These are phyloP conservation scores for Rhagonycha lutea DNA, from an alignment of 2,888 invertebrate species.

Conservation along the genomic window DNA sequence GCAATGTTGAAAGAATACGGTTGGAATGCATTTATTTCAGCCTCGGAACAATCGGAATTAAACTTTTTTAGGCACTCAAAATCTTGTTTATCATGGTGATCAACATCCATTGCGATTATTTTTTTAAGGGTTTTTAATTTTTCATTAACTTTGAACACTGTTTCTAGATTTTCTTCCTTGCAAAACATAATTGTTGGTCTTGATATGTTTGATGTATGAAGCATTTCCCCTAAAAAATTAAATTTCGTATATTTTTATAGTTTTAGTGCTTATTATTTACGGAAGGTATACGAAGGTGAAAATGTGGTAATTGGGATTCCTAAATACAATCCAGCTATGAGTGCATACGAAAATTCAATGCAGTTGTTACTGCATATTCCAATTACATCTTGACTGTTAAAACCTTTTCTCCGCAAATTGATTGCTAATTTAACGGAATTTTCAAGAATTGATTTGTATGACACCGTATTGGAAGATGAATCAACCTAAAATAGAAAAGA, in stretches of 20 bases:
- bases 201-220: constrained; percentile 65
- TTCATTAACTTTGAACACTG: constrained; percentile 59
- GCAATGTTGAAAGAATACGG: constrained; percentile 55
- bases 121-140: constrained; percentile 58
- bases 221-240: constrained; percentile 56
- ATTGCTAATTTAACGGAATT: neutral
- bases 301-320: constrained; percentile 61
- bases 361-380: constrained; percentile 62
- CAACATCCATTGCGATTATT: constrained; percentile 61
- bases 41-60: constrained; percentile 38
- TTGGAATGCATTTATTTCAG: constrained; percentile 51
- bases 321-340: constrained; percentile 58
- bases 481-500: constrained; percentile 5
- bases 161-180: constrained; percentile 61
- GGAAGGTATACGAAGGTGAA: constrained; percentile 60
- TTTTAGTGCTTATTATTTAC: constrained; percentile 44
- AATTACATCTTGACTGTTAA: constrained; percentile 59
- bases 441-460: neutral
- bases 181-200: constrained; percentile 70
- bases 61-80: constrained; percentile 54
- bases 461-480: neutral
- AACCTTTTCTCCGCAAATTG: constrained; percentile 53
- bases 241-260: constrained; percentile 47
- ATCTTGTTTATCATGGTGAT: constrained; percentile 54
- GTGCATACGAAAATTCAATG: constrained; percentile 58